Evolutionary conservation across 2,113 vertebrate species (phyloP), one percentile per base, ranked within the genome.

Genomic region (Clarias gariepinus): DNA sequence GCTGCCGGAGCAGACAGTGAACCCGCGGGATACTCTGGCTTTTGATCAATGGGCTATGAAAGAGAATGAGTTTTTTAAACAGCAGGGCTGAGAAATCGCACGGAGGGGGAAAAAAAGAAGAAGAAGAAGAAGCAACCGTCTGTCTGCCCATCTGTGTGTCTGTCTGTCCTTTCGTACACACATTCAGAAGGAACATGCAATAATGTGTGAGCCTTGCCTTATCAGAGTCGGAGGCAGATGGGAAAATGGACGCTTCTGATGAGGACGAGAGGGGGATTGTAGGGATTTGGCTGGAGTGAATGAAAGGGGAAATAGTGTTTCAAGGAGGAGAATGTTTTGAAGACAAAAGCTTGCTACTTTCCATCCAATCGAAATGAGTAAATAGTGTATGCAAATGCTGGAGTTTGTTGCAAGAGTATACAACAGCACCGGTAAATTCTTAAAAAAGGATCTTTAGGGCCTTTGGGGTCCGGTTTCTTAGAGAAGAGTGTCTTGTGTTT

Each of bases 41-140:
- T 89, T 91, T 92, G 90, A 94, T 93, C 87, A 91, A 85, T 69
- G 86, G 78, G 79, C 81, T 87, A 90, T 90, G 79, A 91, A 88
- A 90, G 83, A 88, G 89, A 92, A 91, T 88, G 86, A 91, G 82
- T 89, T 90, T 92, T 87, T 87, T 85, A 84, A 61, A 82, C 84
- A 88, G 80, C 52, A 86, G 81, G 74, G 86, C 63, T 57, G 53
- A 81, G 68, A 86, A 90, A 88, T 87, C 69, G 79, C 47, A 82
- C 13, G 28, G 30, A 80, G 55, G 15, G 0, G 9, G 6, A 11
- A 11, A 23, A 80, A 81, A 60, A n/a, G 9, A n/a, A 23, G 36
- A 60, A 53, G 23, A 30, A 13, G 41, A 68, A 30, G 63, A 15
- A 64, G 25, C 61, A 2, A 30, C 74, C 41, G 47, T 53, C 84